Conservation (phyloP, 2,888 invertebrate genomes). For the Euplexia lucipara region DNA sequence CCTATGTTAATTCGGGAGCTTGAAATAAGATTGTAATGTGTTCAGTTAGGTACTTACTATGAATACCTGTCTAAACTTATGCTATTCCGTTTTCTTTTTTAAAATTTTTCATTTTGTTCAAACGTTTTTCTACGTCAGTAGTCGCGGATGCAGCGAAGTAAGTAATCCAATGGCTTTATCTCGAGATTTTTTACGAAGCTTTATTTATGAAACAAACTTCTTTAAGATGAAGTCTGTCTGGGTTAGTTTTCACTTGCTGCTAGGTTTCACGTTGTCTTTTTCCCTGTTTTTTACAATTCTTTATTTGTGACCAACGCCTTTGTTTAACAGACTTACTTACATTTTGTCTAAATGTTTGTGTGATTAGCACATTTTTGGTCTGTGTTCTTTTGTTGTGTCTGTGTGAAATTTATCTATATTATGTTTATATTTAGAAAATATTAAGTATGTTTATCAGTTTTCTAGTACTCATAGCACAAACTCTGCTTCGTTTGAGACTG, state of each 20-base stretch:
- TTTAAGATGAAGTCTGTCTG: conserved; percentile 28
- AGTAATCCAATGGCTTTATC: conserved; percentile 39
- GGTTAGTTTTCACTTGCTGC: conserved; percentile 23
- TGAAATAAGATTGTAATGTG: too few relatives aligned
- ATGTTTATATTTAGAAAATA: too few relatives aligned
- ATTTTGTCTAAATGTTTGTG: too few relatives aligned
- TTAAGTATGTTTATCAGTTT: too few relatives aligned
- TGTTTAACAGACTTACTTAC: too few relatives aligned
- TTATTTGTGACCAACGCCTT: neutral
- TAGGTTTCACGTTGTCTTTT: neutral
- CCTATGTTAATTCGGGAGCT: too few relatives aligned
- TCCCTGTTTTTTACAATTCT: neutral
- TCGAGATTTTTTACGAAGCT: conserved; percentile 13
- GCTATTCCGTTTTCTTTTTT: neutral
- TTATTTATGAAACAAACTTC: conserved; percentile 41
- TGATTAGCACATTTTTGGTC: too few relatives aligned
- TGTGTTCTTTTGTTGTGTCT: too few relatives aligned
- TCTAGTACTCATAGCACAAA: too few relatives aligned
- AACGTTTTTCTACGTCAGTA: conserved; percentile 21
- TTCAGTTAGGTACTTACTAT: neutral
- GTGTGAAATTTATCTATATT: too few relatives aligned
- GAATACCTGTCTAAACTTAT: neutral
- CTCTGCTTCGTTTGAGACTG: too few relatives aligned
- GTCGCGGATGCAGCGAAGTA: conserved; percentile 14
- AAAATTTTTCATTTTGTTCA: conserved; percentile 20